Base-by-base conservation (phyloP, 37 sponge, comb jelly and placozoan genomes). In the Spongilla lacustris region DNA sequence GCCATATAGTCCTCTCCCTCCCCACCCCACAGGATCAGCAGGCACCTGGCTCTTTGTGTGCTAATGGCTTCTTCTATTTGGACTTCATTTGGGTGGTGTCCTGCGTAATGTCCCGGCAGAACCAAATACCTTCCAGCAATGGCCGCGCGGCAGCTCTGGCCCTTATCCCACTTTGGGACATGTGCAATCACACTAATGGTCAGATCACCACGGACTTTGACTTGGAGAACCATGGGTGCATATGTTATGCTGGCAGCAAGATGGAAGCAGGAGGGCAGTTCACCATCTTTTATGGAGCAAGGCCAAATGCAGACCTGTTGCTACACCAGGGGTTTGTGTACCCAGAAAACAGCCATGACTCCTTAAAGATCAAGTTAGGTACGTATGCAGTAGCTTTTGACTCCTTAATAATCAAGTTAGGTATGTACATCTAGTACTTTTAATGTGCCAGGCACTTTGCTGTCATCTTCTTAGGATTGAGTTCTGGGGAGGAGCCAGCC, bases 161-260 rank as follows among this genome's bases (percentile, higher is more conserved):
- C 33, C 89, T 95, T 30, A 89, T 95, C 27, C 95, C 95, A 17
- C 75, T 89, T 48, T 95, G 95, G 95, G 95, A 95, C 84, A 67
- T 95, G 87, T 86, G 84, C 72, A 95, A 95, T 74, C 95, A 95
- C 74, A 74, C 27, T 4, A 21, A 50, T 34, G 85, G 85, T 0
- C 70, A 81, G 66, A 94, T 94, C 26, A 33, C 82, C 23, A 89
- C 95, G 0, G 90, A 89, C 67, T 94, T 78, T 71, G 86, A 94
- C 71, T 25, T 81, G 2, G 86, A 85, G 14, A 36, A 46, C 14
- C 69, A 37, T 0, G n/a, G 50, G 0, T 91, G 91, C 30, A 74
- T 77, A 22, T 94, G 92, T 32, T 94, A 77, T 73, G 84, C 92
- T 32, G 68, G 41, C 30, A 24, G 30, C 3, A 21, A 74, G 25